A percentile compares a stretch with the other conserved stretches of the same genome.
Evolutionary conservation across 2,888 invertebrate species (phyloP).

Genomic region (Drosophila meridiana): DNA sequence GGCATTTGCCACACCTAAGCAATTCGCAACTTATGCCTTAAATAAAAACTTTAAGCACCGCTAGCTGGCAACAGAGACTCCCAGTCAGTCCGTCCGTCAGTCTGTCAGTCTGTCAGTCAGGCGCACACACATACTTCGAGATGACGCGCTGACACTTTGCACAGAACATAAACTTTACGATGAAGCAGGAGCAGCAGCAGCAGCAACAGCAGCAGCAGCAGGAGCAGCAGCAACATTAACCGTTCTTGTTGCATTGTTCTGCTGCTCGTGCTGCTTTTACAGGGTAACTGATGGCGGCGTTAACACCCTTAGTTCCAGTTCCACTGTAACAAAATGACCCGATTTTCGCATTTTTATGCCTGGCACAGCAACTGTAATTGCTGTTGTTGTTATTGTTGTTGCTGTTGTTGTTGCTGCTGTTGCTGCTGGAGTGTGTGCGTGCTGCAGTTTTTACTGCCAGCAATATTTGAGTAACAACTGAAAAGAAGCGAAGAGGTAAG

Average conservation of each 20-base stretch:
- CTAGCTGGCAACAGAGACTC: slow-evolving; percentile 7
- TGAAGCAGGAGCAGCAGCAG: slow-evolving; percentile 19
- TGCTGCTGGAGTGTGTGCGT: slow-evolving; percentile 68
- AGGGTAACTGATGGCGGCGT: slow-evolving; percentile 37
- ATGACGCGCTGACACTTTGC: slow-evolving; percentile 63
- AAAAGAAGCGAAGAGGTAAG: slow-evolving; percentile 27
- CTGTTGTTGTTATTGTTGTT: slow-evolving; percentile 24
- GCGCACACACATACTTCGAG: slow-evolving; percentile 46
- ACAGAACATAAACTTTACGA: slow-evolving; percentile 57
- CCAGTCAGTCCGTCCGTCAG: neutral
- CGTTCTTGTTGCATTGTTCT: slow-evolving; percentile 21
- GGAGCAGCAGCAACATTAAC: slow-evolving; percentile 11
- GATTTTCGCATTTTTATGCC: slow-evolving; percentile 73
- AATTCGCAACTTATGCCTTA: slow-evolving; percentile 36
- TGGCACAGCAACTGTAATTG: slow-evolving; percentile 49
- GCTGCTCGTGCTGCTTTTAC: slow-evolving; percentile 1
- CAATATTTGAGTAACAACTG: slow-evolving; percentile 45
- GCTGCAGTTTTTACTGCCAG: slow-evolving; percentile 78
- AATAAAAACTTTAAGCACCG: slow-evolving; percentile 52
- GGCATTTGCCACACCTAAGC: slow-evolving; percentile 26
- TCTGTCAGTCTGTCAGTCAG: slow-evolving; percentile 15
- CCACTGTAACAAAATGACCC: slow-evolving; percentile 64
- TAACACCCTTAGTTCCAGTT: slow-evolving; percentile 36
- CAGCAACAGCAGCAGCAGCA: neutral
- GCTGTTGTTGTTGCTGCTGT: slow-evolving; percentile 24